These are phyloP conservation scores for Xylota segnis DNA, from an alignment of 2,888 invertebrate species.

Conservation along the genomic window DNA sequence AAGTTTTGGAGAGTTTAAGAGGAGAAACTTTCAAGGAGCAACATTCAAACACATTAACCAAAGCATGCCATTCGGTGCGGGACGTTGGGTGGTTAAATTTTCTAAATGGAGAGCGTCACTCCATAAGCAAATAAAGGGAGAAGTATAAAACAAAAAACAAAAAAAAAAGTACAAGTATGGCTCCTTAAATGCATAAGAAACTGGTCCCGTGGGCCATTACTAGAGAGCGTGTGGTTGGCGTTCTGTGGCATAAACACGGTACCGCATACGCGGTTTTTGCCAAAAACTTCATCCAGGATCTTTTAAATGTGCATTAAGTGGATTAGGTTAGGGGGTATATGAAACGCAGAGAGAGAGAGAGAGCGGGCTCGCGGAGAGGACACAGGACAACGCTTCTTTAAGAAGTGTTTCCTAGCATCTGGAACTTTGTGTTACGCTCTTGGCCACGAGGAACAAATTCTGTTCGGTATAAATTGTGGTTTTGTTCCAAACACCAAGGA, in stretches of 20 bases:
- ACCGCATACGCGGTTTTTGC: slow-evolving; percentile 32
- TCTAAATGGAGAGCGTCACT: slow-evolving; percentile 2
- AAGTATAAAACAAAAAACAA: background rate
- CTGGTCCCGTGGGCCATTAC: slow-evolving; percentile 29
- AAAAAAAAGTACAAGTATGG: slow-evolving; percentile 11
- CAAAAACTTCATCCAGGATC: slow-evolving; percentile 57
- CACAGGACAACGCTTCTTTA: slow-evolving; percentile 24
- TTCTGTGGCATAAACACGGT: slow-evolving; percentile 20
- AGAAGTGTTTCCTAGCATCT: slow-evolving; percentile 38
- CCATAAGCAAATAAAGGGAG: slow-evolving; percentile 9
- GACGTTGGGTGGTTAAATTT: slow-evolving; percentile 8
- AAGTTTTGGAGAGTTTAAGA: slow-evolving; percentile 70
- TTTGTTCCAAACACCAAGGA: slow-evolving; percentile 18
- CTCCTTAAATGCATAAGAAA: slow-evolving; percentile 56
- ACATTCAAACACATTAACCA: slow-evolving; percentile 74
- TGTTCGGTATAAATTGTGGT: slow-evolving; percentile 38
- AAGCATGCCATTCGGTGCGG: slow-evolving; percentile 38
- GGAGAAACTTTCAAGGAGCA: slow-evolving; percentile 74
- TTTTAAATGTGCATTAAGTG: slow-evolving; percentile 72
- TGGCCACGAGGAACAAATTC: slow-evolving; percentile 30
- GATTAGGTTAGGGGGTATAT: slow-evolving; percentile 59
- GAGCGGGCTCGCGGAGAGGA: background rate
- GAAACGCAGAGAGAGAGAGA: slow-evolving; percentile 9
- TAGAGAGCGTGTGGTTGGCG: slow-evolving; percentile 1
- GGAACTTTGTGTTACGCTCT: slow-evolving; percentile 36